Evolutionary conservation across 2,113 vertebrate species (phyloP), one percentile per base, ranked within the genome.

Genomic region (Himantopus leucocephalus): DNA sequence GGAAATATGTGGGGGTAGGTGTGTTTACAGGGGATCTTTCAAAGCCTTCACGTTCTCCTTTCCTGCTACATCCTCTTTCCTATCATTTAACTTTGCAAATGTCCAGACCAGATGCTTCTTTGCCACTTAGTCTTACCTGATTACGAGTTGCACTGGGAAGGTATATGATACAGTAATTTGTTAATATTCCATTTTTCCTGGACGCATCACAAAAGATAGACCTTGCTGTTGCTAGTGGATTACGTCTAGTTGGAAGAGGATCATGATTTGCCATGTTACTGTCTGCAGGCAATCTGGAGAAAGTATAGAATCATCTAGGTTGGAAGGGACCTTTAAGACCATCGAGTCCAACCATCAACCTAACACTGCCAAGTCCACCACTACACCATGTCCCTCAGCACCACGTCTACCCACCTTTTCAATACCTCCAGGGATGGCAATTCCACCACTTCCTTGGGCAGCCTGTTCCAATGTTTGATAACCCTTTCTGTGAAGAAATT

Each of bases 181-280:
- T 32, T 76, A 72, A n/a, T 37, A 34, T 3, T 29, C 18, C 18
- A 6, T 59, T 59, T 90, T 77, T 37, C 30, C 55, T 56, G 29
- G 32, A 41, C 9, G 9, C 29, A 27, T 55, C 32, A 78, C 37
- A 48, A 37, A 63, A 79, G 32, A 39, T 37, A 34, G 41, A 45
- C 60, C 45, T 82, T 1, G 1, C 24, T 19, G 48, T 16, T 73
- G 24, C 17, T 64, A n/a, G 11, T 0, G 1, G 23, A 24, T 34
- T 83, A 22, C 3, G 6, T 50, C 26, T 79, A 14, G 5, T 30
- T 88, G n/a, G 59, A 66, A 68, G 27, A 45, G 32, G 50, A 55
- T 50, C 32, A 39, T 0, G 6, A 63, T 21, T 88, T 73, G n/a
- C 12, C 9, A 6, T 23, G 12, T 59, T 75, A 56, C 47, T 62